Conservation (phyloP, 2,888 invertebrate species). For the Ptilodon capucinus region DNA sequence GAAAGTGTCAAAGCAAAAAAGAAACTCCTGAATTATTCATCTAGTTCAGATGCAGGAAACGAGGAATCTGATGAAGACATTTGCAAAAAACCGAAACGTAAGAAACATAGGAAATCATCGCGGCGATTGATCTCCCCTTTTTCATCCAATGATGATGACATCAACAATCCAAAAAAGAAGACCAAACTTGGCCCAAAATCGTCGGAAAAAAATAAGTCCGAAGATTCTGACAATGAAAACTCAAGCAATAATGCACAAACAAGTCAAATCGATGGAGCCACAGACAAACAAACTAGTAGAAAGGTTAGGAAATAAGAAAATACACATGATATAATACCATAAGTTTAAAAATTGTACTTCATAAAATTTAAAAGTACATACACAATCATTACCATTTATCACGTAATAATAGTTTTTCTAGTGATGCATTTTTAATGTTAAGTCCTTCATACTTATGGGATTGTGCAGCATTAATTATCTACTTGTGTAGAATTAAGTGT, state of each 20-base stretch:
- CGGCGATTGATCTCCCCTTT: constrained; percentile 21
- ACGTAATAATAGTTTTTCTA: not conserved
- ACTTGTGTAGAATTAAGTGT: constrained; percentile 15
- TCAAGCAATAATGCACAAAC: constrained; percentile 7
- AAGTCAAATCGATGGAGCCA: constrained; percentile 29
- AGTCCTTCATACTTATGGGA: not conserved
- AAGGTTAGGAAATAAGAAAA: constrained; percentile 63
- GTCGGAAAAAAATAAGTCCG: constrained; percentile 7
- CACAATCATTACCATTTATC: not conserved
- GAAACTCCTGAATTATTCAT: constrained; percentile 58
- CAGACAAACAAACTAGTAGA: constrained; percentile 45
- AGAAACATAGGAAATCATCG: constrained; percentile 11
- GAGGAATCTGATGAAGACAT: constrained; percentile 50
- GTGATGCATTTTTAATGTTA: constrained; percentile 12
- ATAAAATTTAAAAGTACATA: not conserved
- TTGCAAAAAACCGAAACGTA: constrained; percentile 10
- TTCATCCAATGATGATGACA: constrained; percentile 39
- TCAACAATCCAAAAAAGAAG: constrained; percentile 19
- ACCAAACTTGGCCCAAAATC: constrained; percentile 5
- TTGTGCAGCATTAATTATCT: constrained; percentile 4
- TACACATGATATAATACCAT: constrained; percentile 8
- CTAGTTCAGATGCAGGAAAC: constrained; percentile 69
- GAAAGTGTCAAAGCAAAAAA: constrained; percentile 65
- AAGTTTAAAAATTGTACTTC: constrained; percentile 2
- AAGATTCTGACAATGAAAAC: constrained; percentile 15